Evolutionary conservation across 2,113 vertebrate genomes (phyloP), one percentile per base, ranked within the genome.

Genomic region (Calidris pugnax): DNA sequence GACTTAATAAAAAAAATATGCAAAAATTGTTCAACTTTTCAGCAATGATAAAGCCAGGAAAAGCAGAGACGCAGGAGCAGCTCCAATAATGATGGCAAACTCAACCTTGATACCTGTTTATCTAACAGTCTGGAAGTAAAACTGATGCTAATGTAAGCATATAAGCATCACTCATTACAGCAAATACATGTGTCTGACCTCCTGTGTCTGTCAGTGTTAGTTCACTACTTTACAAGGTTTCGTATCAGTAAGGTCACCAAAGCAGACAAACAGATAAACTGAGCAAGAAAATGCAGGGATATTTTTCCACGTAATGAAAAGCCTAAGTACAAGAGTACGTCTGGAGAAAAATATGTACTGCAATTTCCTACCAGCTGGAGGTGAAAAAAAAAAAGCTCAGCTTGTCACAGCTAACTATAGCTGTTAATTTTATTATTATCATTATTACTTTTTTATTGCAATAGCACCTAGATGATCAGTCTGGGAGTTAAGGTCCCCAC

Each of bases 351-450:
- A 98, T 97, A 97, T 71, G 85, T 89, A 89, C 91, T 88, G 89
- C 89, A 96, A 97, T 97, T 96, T 97, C 57, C 69, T 95, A 92
- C 86, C 96, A 98, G 97, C 92, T 98, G 94, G 95, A 96, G 86
- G 56, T 95, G 72, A 57, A 87, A 92, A 96, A 90, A 90, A 45
- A 95, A 79, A 3, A 3, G 23, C 51, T 92, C 53, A 94, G 84
- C 80, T 92, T 95, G 95, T 96, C 95, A 95, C 96, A 91, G 93
- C 69, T 96, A 98, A 97, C 88, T 96, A 67, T 71, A 96, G 93
- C 62, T 97, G 93, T 97, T 98, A 98, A 98, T 98, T 98, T 96
- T 92, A 93, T 86, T 83, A 87, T 85, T 59, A 91, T 74, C 33
- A 39, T 93, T 93, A 92, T 80, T 90, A 60, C 48, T 75, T 89